These are phyloP conservation scores for Brotogeris chrysoptera DNA, from an alignment of 2,797 vertebrate species.

Conservation along the genomic window DNA sequence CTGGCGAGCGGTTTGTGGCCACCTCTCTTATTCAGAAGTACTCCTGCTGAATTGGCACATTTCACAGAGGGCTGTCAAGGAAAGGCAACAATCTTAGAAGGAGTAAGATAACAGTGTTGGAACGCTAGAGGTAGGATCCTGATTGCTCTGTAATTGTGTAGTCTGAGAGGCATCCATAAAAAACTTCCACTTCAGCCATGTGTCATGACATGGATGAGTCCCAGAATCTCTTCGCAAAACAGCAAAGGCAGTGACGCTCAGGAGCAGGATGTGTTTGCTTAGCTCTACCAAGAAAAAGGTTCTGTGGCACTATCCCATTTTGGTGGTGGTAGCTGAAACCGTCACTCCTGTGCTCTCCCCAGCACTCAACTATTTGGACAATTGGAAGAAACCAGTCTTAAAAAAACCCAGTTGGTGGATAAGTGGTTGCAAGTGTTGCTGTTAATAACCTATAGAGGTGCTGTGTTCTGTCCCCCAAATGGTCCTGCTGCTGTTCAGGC, in stretches of 20 bases:
- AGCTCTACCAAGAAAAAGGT: not conserved
- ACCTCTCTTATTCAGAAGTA: not conserved
- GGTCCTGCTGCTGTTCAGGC: not conserved
- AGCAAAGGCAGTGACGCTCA: not conserved
- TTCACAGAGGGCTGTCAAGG: not conserved
- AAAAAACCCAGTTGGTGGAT: not conserved
- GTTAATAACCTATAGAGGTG: not conserved
- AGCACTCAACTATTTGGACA: not conserved
- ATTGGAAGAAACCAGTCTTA: not conserved
- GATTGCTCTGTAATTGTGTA: not conserved
- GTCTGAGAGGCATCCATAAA: not conserved
- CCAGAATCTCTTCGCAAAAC: not conserved
- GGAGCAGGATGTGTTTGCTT: not conserved
- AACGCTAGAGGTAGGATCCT: not conserved
- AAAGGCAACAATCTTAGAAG: not conserved
- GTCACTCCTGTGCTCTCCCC: not conserved
- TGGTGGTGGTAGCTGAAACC: not conserved
- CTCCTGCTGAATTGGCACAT: not conserved
- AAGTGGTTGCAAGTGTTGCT: not conserved
- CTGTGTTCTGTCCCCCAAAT: not conserved
- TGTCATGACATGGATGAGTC: fast-evolving
- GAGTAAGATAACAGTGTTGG: not conserved
- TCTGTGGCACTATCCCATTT: not conserved
- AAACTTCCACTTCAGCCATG: not conserved
- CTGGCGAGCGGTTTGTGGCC: not conserved